A percentile compares a stretch with the other conserved stretches of the same genome.
Evolutionary conservation across 2,888 invertebrate species (phyloP).

Genomic region (Epinotia bilunana): DNA sequence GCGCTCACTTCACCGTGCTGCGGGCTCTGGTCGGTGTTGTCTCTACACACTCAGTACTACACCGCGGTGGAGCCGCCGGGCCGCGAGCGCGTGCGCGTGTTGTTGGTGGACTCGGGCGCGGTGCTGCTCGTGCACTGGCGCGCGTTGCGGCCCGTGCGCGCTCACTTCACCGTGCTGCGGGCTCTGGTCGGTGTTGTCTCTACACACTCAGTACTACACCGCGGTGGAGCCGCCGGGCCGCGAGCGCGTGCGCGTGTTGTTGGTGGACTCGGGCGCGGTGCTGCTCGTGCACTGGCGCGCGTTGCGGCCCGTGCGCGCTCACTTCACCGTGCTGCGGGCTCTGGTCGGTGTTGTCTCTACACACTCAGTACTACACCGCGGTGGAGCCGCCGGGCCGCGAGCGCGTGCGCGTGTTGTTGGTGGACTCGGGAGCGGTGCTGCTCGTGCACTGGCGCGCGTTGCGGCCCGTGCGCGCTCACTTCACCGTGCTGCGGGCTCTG

Average conservation of each 20-base stretch:
- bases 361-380: conserved; percentile 58
- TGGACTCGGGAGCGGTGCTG: conserved; percentile 86
- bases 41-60: too few relatives aligned
- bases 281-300: conserved; percentile 77
- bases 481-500: conserved; percentile 24
- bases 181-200: background rate
- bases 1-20: conserved; percentile 48
- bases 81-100: conserved; percentile 79
- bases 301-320: conserved; percentile 76
- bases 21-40: conserved; percentile 2
- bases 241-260: conserved; percentile 80
- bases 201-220: too few relatives aligned
- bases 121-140: conserved; percentile 76
- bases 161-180: conserved; percentile 41
- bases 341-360: background rate
- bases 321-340: conserved; percentile 23
- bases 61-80: conserved; percentile 73
- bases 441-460: conserved; percentile 79
- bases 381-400: conserved; percentile 68
- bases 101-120: conserved; percentile 87
- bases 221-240: conserved; percentile 76
- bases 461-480: conserved; percentile 69
- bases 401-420: conserved; percentile 83
- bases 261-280: conserved; percentile 86
- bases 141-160: conserved; percentile 77